phyloP scores from a whole-genome alignment of 2,797 vertebrate genomes.

The Karalla daura region DNA sequence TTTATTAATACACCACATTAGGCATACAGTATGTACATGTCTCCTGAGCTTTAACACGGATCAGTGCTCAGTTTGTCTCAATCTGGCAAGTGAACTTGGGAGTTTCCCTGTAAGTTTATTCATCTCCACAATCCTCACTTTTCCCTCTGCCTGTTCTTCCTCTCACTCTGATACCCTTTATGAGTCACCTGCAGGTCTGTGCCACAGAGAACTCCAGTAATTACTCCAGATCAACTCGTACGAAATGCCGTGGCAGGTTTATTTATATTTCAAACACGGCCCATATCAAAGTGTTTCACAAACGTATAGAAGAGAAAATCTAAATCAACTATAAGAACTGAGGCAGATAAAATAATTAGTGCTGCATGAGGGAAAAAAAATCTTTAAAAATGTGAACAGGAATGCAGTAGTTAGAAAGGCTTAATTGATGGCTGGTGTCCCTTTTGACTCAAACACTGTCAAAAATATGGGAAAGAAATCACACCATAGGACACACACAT shows the following conservation, averaged over 20 bases:
- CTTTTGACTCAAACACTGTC: background rate
- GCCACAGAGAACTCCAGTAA: constrained; percentile 48
- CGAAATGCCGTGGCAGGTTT: constrained; percentile 36
- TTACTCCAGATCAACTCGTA: constrained; percentile 52
- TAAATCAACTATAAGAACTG: constrained; percentile 13
- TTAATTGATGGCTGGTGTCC: background rate
- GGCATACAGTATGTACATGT: constrained; percentile 13
- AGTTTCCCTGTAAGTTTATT: constrained; percentile 24
- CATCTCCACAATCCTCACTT: constrained; percentile 17
- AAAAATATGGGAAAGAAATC: background rate
- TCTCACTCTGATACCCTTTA: constrained; percentile 43
- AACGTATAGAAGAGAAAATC: constrained; percentile 14
- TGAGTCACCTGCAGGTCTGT: constrained; percentile 60
- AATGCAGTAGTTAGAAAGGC: background rate
- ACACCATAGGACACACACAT: background rate
- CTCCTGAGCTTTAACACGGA: constrained; percentile 10
- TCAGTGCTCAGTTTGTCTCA: constrained; percentile 27
- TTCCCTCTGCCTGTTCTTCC: constrained; percentile 11
- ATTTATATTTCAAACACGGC: constrained; percentile 59
- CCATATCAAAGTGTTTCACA: constrained; percentile 15
- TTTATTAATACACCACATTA: constrained; percentile 28
- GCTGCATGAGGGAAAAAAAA: too few species aligned
- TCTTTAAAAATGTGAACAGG: background rate
- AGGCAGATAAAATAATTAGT: background rate
- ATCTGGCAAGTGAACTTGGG: constrained; percentile 21